phyloP scores from a whole-genome alignment of 2,888 invertebrate genomes.

The Oligia fasciuncula region DNA sequence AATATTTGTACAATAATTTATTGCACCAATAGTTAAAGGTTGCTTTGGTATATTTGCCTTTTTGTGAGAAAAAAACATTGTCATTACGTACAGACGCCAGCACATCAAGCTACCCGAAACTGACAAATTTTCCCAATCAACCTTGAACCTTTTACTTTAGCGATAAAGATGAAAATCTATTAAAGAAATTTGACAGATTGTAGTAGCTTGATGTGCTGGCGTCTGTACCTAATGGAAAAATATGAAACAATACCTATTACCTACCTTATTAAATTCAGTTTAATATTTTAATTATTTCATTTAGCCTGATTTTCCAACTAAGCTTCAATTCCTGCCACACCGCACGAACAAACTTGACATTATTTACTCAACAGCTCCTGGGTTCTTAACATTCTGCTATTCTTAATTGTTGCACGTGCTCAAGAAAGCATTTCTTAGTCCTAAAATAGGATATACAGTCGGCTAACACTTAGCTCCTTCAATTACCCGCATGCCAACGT shows the following conservation, averaged over 20 bases:
- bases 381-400: constrained; percentile 46
- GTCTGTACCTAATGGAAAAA: neutral
- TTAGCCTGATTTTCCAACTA: constrained; percentile 18
- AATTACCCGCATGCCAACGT: constrained; percentile 47
- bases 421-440: constrained; percentile 53
- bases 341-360: constrained; percentile 42
- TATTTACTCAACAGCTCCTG: constrained; percentile 50
- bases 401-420: constrained; percentile 63
- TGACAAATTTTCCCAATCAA: too few species aligned
- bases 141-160: too few species aligned
- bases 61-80: neutral
- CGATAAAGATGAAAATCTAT: too few species aligned
- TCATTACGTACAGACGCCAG: neutral
- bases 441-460: constrained; percentile 53
- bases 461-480: constrained; percentile 37
- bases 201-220: too few species aligned
- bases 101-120: too few species aligned
- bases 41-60: neutral
- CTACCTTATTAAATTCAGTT: neutral
- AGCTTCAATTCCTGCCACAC: constrained; percentile 10
- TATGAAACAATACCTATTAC: neutral
- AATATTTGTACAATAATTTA: constrained; percentile 8
- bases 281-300: neutral
- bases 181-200: too few species aligned
- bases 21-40: constrained; percentile 5